A percentile compares a stretch with the other conserved stretches of the same genome.
phyloP scores from a whole-genome alignment of 2,888 invertebrate species.

The Spodoptera exigua region DNA sequence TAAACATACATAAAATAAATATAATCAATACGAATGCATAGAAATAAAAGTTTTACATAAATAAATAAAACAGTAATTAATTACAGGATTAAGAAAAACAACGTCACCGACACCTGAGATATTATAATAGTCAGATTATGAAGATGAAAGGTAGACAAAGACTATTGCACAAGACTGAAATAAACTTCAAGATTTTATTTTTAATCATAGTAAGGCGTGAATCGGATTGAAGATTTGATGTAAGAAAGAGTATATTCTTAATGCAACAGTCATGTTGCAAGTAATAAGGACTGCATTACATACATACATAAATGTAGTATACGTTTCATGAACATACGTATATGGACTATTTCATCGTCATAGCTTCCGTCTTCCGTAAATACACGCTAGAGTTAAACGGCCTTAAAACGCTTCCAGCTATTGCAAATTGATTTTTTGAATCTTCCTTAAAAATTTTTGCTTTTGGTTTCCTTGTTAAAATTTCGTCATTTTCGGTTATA shows the following conservation, averaged over 20 bases:
- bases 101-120: background rate
- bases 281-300: conserved; percentile 24
- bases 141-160: too few species aligned
- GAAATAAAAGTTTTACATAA: conserved; percentile 30
- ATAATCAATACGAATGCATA: conserved; percentile 46
- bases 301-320: conserved; percentile 19
- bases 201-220: too few species aligned
- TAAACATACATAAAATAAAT: conserved; percentile 65
- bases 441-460: conserved; percentile 11
- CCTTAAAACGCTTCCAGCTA: conserved; percentile 15
- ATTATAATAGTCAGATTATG: background rate
- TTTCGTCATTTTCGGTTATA: too few species aligned
- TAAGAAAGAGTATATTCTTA: conserved; percentile 9
- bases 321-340: conserved; percentile 37
- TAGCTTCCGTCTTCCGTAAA: conserved; percentile 42
- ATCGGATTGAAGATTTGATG: too few species aligned
- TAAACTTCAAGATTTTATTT: too few species aligned
- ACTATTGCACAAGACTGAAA: too few species aligned
- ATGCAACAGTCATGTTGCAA: conserved; percentile 28
- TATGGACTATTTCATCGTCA: conserved; percentile 38
- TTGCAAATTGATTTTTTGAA: conserved; percentile 12
- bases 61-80: conserved; percentile 13
- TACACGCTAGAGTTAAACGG: conserved; percentile 16
- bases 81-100: background rate
- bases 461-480: background rate